Base-by-base conservation (phyloP, 1,140 invertebrate species). In the Brachionus paranguensis region DNA sequence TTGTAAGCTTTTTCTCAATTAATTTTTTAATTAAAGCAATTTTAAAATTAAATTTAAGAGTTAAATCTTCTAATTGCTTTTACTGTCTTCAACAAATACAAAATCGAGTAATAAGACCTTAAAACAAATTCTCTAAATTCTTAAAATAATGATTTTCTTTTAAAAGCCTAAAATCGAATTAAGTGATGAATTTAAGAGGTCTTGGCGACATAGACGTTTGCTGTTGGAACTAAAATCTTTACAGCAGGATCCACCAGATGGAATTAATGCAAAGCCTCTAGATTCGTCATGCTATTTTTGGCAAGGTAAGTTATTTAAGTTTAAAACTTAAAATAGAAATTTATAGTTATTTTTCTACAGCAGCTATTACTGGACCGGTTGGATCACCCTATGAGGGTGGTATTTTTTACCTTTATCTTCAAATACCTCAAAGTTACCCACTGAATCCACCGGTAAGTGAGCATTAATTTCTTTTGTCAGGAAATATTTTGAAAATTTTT, bases 371-470 rank as follows among this genome's bases (percentile, higher is more conserved):
- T 47, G 89, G 89, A 20, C 89, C 89, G 10, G 86, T 87, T 53
- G 88, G 88, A 12, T 89, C 88, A 85, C 88, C 88, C 0, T 90
- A 89, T 85, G 88, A 90, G 90, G 92, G 88, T 93, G 93, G 88
- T 93, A 93, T 88, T 4, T 89, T 89, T 85, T 86, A 87, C 11
- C 84, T 89, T 2, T 96, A 95, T 87, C 91, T 97, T 43, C 94
- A 95, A 90, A 93, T 96, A 85, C 93, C 93, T 17, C 91, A 92
- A 85, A 95, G 94, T 86, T 98, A 97, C 91, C 95, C 96, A 7
- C 93, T 98, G 92, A 92, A 92, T 85, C 95, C 96, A 43, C 96
- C 96, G 1, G 92, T 94, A 68, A 95, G 96, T 0, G 85, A 87
- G 55, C 88, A 89, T 83, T 88, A 89, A 1, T 17, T 72, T 7